Conservation (phyloP, 2,113 vertebrate genomes). For the Morone chrysops region DNA sequence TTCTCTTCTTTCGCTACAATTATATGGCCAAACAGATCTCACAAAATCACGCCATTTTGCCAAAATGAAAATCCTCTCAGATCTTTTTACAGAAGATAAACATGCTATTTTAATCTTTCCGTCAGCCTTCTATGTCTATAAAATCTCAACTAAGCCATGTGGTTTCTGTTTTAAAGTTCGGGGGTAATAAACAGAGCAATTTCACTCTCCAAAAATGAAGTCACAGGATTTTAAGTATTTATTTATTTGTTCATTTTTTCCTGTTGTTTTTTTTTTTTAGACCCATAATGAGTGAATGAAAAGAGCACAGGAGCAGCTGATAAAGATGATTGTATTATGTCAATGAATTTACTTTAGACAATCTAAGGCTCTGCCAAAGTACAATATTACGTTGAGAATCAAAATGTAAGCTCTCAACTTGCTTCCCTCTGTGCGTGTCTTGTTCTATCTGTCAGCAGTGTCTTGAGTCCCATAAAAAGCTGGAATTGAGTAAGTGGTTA, state of each 20-base stretch:
- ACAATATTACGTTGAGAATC: constrained; percentile 1
- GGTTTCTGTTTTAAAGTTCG: background rate
- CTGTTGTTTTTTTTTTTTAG: background rate
- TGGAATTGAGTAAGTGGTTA: constrained; percentile 6
- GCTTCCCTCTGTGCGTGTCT: background rate
- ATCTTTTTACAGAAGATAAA: background rate
- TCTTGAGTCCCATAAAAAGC: constrained; percentile 9
- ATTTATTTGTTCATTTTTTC: background rate
- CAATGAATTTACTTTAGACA: constrained; percentile 6
- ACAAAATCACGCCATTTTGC: background rate
- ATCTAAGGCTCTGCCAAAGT: background rate
- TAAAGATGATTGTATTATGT: constrained; percentile 2
- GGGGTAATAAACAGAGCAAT: too few relatives aligned
- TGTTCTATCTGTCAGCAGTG: background rate
- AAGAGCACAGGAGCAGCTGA: background rate
- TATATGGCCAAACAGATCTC: background rate
- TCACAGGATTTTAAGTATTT: background rate
- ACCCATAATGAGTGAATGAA: background rate
- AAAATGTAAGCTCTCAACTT: background rate
- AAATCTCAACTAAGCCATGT: background rate
- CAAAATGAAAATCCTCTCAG: background rate
- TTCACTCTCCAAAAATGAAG: too few relatives aligned
- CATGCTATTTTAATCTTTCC: background rate
- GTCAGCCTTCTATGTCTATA: background rate
- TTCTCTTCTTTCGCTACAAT: background rate